Conservation (phyloP, 2,888 invertebrate genomes). For the Imbricaverruca yamaguchii region DNA sequence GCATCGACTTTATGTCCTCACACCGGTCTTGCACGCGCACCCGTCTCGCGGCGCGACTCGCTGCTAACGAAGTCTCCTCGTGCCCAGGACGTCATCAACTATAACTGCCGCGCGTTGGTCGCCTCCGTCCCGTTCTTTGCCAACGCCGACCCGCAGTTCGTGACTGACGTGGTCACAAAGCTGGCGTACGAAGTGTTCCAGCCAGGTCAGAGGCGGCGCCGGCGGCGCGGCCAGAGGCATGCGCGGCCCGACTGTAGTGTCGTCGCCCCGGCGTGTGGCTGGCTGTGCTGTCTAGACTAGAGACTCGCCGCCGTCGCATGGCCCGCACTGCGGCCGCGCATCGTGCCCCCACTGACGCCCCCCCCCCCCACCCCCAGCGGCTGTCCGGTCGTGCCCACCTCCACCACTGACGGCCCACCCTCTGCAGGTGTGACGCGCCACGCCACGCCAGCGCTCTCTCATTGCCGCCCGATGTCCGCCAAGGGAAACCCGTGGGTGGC, state of each 20-base stretch:
- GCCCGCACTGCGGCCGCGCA: slow-evolving; percentile 25
- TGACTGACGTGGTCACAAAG: slow-evolving; percentile 96
- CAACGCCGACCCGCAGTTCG: slow-evolving; percentile 96
- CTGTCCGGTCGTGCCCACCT: too few species aligned
- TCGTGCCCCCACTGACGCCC: not conserved
- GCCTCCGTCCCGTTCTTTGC: slow-evolving; percentile 98
- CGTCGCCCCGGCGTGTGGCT: slow-evolving; percentile 24
- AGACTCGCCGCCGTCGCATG: slow-evolving; percentile 28
- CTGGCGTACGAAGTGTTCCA: slow-evolving; percentile 99
- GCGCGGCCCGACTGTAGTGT: too few species aligned
- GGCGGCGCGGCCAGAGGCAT: too few species aligned
- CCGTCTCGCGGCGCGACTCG: too few species aligned
- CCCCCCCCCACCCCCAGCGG: too few species aligned
- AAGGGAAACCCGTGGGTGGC: too few species aligned
- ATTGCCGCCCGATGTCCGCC: too few species aligned
- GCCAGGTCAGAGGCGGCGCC: slow-evolving; percentile 58
- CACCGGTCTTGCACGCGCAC: too few species aligned
- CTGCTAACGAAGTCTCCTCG: not conserved
- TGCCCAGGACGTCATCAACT: slow-evolving; percentile 85
- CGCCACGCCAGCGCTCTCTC: too few species aligned
- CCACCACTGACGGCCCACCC: too few species aligned
- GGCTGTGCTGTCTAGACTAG: slow-evolving; percentile 29
- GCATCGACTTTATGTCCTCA: too few species aligned
- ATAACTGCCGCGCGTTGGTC: slow-evolving; percentile 95
- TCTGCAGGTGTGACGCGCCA: too few species aligned